Conservation (phyloP, 2,888 invertebrate genomes). For the Yponomeuta sedellus region DNA sequence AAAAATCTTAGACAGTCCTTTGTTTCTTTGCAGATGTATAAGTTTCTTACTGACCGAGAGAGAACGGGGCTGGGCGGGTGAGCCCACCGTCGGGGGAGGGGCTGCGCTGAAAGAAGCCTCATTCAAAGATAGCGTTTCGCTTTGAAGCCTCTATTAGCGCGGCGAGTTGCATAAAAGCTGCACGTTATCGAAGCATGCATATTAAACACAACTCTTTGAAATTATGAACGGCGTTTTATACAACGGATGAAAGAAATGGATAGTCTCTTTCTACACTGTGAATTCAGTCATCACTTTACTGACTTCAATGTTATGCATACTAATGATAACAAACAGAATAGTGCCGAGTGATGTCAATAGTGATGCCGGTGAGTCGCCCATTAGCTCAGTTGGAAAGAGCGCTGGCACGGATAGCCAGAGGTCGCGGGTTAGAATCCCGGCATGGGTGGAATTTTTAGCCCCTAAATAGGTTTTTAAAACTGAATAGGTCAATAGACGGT, state of each 20-base stretch:
- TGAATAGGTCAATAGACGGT: too few species aligned
- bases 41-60: constrained; percentile 7
- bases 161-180: constrained; percentile 41
- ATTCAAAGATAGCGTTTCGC: constrained; percentile 30
- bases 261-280: neutral
- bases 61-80: constrained; percentile 1
- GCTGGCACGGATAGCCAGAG: too few species aligned
- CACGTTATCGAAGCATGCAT: constrained; percentile 49
- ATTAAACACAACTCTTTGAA: constrained; percentile 42
- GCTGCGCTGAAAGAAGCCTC: constrained; percentile 13
- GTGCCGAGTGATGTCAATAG: too few species aligned
- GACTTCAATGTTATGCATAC: neutral
- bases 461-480: too few species aligned
- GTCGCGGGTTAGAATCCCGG: too few species aligned
- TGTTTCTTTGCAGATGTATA: neutral
- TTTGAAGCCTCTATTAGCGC: constrained; percentile 42
- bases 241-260: neutral
- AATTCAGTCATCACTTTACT: neutral
- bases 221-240: neutral
- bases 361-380: too few species aligned
- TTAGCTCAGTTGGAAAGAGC: too few species aligned
- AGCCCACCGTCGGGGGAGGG: neutral
- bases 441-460: too few species aligned
- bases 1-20: neutral
- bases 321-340: too few species aligned